Evolutionary conservation across 2,113 vertebrate genomes (phyloP).

Genomic region (Hippocampus comes): DNA sequence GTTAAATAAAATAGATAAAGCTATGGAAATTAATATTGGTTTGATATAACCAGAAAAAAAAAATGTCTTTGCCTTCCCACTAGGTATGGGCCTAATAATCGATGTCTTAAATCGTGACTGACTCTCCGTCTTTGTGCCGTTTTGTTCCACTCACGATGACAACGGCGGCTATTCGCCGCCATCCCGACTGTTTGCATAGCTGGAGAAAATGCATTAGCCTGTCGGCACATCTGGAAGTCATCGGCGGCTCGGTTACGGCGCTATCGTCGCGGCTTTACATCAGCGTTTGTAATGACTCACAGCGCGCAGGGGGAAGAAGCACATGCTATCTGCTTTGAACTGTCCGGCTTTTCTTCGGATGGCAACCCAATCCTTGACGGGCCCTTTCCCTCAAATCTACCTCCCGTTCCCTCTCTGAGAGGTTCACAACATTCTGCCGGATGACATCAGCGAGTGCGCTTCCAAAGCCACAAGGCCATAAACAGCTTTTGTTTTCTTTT

Average conservation of each 20-base stretch:
- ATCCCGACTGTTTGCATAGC: constrained; percentile 70
- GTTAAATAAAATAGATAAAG: no score
- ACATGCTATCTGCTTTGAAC: constrained; percentile 70
- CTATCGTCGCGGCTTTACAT: constrained; percentile 70
- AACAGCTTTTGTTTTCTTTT: constrained; percentile 53
- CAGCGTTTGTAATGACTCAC: constrained; percentile 75
- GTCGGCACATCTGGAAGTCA: constrained; percentile 73
- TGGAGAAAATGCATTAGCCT: constrained; percentile 70
- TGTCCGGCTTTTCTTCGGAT: constrained; percentile 44
- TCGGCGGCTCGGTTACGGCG: constrained; percentile 66
- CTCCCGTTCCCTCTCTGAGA: constrained; percentile 29
- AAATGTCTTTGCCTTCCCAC: neutral
- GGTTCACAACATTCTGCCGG: constrained; percentile 68
- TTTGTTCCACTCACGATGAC: constrained; percentile 65
- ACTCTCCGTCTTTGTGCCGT: neutral
- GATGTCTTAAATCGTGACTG: neutral
- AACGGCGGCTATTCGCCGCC: constrained; percentile 56
- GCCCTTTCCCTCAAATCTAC: constrained; percentile 6
- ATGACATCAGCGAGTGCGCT: constrained; percentile 68
- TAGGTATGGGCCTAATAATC: neutral
- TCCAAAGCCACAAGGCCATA: constrained; percentile 57
- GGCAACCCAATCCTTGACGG: constrained; percentile 51
- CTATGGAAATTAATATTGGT: neutral
- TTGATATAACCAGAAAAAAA: neutral
- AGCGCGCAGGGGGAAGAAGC: constrained; percentile 64